Evolutionary conservation across 2,888 invertebrate genomes (phyloP), one percentile per base, ranked within the genome.

Genomic region (Idaea biselata): DNA sequence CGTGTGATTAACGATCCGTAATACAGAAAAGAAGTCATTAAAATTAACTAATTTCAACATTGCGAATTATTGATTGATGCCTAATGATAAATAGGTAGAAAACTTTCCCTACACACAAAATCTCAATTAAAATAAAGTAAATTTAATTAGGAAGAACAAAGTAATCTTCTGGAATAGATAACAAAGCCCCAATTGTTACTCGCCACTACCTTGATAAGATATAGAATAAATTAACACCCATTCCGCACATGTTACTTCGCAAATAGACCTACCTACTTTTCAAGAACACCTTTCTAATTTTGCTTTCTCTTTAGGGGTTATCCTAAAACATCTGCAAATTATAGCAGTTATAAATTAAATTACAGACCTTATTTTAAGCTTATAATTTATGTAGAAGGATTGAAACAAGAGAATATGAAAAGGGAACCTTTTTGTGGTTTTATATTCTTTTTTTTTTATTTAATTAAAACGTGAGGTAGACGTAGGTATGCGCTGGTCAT

Each of bases 321-420:
- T 44, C 44, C 11, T 11, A 11, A 44, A 44, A 14, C 44, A 44
- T 44, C 44, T 44, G 44, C 44, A 44, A 44, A 44, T 44, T 44
- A 44, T 44, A 44, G 44, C 44, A 44, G 44, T 44, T 44, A 44
- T 44, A 44, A 44, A 44, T 44, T 44, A 14, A 44, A 44, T 44
- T 44, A 44, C 44, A 6, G 44, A 44, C 44, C 44, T 44, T 8
- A 44, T 44, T 44, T 44, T 44, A 44, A 44, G 44, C 44, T 44
- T 44, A 44, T 44, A 44, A 44, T 44, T 44, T 44, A 44, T 44
- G 44, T 44, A 44, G 44, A 44, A 44, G 44, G 44, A 44, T 44
- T 44, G 44, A 44, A 44, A 44, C 44, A 44, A 44, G 44, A 14
- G 44, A 44, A 44, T 44, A 44, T 44, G 44, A 44, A 44, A 44